Conservation (phyloP, 1,140 invertebrate species). For the Tenebrio molitor region DNA sequence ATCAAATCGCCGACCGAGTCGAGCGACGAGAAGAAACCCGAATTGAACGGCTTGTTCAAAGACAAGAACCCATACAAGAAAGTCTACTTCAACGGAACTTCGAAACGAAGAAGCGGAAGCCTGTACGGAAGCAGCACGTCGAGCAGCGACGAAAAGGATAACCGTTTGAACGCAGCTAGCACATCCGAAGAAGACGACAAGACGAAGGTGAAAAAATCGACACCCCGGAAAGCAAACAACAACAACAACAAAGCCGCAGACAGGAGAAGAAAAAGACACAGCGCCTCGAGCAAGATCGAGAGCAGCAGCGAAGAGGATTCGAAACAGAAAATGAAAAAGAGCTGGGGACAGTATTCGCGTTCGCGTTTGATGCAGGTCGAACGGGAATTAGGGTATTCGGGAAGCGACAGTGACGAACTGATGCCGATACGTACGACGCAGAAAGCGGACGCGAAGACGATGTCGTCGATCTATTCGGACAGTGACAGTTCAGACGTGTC, state of each 20-base stretch:
- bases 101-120: slow-evolving; percentile 73
- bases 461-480: slow-evolving; percentile 81
- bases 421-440: slow-evolving; percentile 71
- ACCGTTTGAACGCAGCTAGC: slow-evolving; percentile 53
- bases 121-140: slow-evolving; percentile 77
- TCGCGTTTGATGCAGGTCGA: slow-evolving; percentile 77
- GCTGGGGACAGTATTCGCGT: slow-evolving; percentile 66
- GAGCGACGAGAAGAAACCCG: slow-evolving; percentile 75
- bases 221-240: slow-evolving; percentile 63
- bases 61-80: slow-evolving; percentile 79
- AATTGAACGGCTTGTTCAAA: slow-evolving; percentile 77
- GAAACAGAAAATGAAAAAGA: slow-evolving; percentile 68
- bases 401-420: slow-evolving; percentile 83
- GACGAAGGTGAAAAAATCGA: slow-evolving; percentile 45
- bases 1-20: slow-evolving; percentile 70
- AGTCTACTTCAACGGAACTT: slow-evolving; percentile 82
- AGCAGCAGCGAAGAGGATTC: slow-evolving; percentile 74
- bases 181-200: slow-evolving; percentile 64
- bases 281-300: slow-evolving; percentile 67
- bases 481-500: slow-evolving; percentile 72
- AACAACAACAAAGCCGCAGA: slow-evolving; percentile 53
- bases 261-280: slow-evolving; percentile 55
- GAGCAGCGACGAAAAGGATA: slow-evolving; percentile 72
- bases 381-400: slow-evolving; percentile 75
- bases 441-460: slow-evolving; percentile 63